Evolutionary conservation across 2,888 invertebrate species (phyloP), one percentile per base, ranked within the genome.

Genomic region (Hypselothyrea guttata): DNA sequence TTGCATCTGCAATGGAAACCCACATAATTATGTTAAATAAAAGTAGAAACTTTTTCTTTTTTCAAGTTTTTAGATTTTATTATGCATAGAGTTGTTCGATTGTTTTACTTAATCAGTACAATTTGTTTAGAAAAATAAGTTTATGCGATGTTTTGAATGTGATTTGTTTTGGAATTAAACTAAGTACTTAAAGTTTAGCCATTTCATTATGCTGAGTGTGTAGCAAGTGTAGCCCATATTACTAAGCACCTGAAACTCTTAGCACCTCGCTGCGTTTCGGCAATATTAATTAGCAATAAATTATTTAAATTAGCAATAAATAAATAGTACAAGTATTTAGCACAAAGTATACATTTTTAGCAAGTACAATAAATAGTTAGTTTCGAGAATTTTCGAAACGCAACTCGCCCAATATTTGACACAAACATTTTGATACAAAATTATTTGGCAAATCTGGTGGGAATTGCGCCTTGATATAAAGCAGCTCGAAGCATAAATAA

Each of bases 381-480:
- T 56, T 56, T 55, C 57, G 54, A 62, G 56, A 44, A 58, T 62
- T 38, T 48, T 42, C 7, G 45, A 58, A 42, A 49, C 59, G 65
- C 64, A 55, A 54, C 54, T 7, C 9, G 57, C 68, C 70, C 71
- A 69, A 68, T 2, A 56, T 76, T 75, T 70, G 53, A 11, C 73
- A 64, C 82, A 85, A 86, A 87, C 68, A 87, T 87, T 87, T 87
- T 88, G 88, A 88, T 87, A 87, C 87, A 87, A 87, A 88, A 88
- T 84, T 84, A 83, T 85, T 86, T 86, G 75, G 76, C 66, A 76
- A 87, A 67, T 77, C 56, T 72, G 74, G 56, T 40, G 56, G 41
- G 42, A 59, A 34, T 5, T 15, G 13, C 37, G 30, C 33, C 2
- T 16, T 40, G 49, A 35, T 45, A 27, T 58, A 63, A 54, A 64